These are phyloP conservation scores for Miltochrista miniata DNA, from an alignment of 2,888 invertebrate species.

Conservation along the genomic window DNA sequence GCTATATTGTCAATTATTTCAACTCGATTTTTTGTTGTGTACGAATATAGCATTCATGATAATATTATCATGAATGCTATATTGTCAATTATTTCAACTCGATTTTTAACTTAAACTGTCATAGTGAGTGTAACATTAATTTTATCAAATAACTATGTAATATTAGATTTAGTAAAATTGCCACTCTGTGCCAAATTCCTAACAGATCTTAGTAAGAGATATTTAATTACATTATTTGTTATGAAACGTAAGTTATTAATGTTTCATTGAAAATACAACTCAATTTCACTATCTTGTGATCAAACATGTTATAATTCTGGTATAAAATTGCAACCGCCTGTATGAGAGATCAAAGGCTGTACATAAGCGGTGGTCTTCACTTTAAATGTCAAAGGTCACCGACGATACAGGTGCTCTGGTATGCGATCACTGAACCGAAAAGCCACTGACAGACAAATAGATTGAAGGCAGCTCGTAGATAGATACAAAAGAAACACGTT, in stretches of 20 bases:
- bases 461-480: no score
- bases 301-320: conserved; percentile 56
- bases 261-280: conserved; percentile 44
- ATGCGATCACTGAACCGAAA: conserved; percentile 44
- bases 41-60: no score
- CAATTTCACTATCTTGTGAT: conserved; percentile 61
- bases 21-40: conserved; percentile 17
- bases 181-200: no score
- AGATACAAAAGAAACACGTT: no score
- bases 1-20: conserved; percentile 23
- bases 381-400: conserved; percentile 69
- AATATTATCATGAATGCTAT: not conserved
- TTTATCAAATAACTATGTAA: no score
- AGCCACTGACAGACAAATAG: conserved; percentile 41
- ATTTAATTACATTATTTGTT: no score
- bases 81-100: conserved; percentile 29
- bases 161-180: no score
- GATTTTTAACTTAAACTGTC: not conserved
- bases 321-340: conserved; percentile 71
- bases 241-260: conserved; percentile 55
- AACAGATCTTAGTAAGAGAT: no score
- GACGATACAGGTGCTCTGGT: conserved; percentile 44
- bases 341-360: conserved; percentile 71
- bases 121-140: not conserved
- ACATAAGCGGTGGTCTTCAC: conserved; percentile 68